Evolutionary conservation across 2,888 invertebrate genomes (phyloP), one percentile per base, ranked within the genome.

Genomic region (Aquatica leii): DNA sequence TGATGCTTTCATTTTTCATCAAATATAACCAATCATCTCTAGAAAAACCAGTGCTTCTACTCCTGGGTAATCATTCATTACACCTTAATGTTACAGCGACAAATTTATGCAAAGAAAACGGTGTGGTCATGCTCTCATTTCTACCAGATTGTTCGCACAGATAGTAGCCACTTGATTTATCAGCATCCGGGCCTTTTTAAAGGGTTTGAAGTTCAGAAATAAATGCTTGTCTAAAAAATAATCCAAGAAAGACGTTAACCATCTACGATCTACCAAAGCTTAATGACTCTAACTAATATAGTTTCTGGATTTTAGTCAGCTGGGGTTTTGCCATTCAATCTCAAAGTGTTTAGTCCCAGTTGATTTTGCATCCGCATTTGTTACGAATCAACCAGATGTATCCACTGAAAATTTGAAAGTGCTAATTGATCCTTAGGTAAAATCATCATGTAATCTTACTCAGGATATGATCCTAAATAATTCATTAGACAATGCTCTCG

Each of bases 201-300:
- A 43, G 43, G 15, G 14, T 43, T 43, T 43, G 6, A 12, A 43
- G 43, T 43, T 43, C 9, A 43, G 43, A 17, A 43, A 67, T 77
- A 60, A 73, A 72, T 63, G 66, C 67, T 60, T 79, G 77, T 77
- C 70, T 80, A 74, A 59, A 77, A 65, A 69, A 72, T 52, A 70
- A 82, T 65, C 77, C 80, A 40, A 80, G 81, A 1, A 75, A 78
- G 64, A 72, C 77, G 14, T 72, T 81, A n/a, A 74, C 76, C 1
- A 80, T 82, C 37, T 80, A 82, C 69, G 74, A 82, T 59, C 74
- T 82, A 12, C 76, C 79, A 55, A 73, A 65, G 63, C 76, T 78
- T 62, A 73, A 71, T 78, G 70, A 78, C 77, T 46, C 75, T 77
- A 37, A 67, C 48, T 9, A 81, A 79, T 63, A 80, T 80, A 31